Percentiles rank a stretch among this genome's conserved stretches.
Conservation (phyloP, 2,888 invertebrate species). For the Hemicrepidius hirtus region DNA sequence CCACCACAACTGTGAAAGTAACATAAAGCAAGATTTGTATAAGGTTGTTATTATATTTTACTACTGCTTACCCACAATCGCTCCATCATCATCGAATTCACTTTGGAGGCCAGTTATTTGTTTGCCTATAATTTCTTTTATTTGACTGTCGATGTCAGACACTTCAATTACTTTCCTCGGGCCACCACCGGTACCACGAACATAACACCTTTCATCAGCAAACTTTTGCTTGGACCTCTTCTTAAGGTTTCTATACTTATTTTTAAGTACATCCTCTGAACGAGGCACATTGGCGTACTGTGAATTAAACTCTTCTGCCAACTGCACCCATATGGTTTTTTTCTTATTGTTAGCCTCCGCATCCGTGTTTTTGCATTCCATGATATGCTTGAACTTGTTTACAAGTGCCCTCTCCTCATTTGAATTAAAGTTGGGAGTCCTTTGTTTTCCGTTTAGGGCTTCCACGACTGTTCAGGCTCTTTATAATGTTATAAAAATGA, state of each 20-base stretch:
- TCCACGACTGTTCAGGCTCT: too few relatives aligned
- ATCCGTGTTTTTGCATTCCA: constrained; percentile 4
- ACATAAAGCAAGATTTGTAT: neutral
- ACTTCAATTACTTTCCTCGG: neutral
- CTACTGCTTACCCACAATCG: neutral
- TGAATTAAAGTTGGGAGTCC: neutral
- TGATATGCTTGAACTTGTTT: neutral
- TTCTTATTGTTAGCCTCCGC: neutral
- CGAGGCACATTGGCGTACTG: neutral
- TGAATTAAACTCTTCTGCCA: neutral
- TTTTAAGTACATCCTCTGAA: neutral
- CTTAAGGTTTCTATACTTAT: neutral
- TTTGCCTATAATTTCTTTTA: neutral
- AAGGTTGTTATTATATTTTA: neutral
- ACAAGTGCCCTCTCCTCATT: neutral
- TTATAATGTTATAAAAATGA: too few relatives aligned
- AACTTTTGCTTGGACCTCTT: neutral
- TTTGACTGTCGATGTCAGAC: neutral
- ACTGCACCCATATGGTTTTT: neutral
- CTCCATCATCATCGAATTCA: too few relatives aligned
- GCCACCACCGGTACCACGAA: neutral
- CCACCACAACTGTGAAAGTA: too few relatives aligned
- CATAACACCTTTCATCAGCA: neutral
- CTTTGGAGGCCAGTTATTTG: neutral
- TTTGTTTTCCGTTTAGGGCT: too few relatives aligned